Conservation (phyloP, 2,797 vertebrate species). For the Pangasius mekongensis region DNA sequence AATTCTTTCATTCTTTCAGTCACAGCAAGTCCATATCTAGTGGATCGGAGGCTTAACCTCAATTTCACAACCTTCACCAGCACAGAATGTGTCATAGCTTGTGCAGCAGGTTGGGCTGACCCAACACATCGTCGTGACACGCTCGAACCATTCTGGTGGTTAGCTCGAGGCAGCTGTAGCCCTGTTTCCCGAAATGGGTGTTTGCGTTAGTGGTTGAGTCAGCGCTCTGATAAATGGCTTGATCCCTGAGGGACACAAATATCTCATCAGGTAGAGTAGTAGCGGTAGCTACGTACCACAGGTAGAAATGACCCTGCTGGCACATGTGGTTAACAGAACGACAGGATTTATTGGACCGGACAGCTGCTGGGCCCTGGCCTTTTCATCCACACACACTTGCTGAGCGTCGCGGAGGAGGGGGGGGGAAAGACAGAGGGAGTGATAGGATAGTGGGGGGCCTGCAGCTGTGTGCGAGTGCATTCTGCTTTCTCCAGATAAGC, state of each 20-base stretch:
- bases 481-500: conserved; percentile 80
- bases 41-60: neutral
- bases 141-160: neutral
- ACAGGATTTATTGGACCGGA: conserved; percentile 84
- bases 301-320: conserved; percentile 65
- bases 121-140: conserved; percentile 25
- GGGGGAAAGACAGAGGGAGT: conserved; percentile 57
- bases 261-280: conserved; percentile 48
- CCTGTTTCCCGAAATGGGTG: conserved; percentile 34
- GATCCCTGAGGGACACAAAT: conserved; percentile 35
- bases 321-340: conserved; percentile 66
- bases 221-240: conserved; percentile 51
- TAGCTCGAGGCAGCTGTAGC: conserved; percentile 33
- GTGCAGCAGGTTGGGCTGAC: conserved; percentile 26
- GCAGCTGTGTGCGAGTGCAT: conserved; percentile 78
- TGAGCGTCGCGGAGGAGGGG: conserved; percentile 73
- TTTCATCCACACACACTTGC: conserved; percentile 80
- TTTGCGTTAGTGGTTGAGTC: conserved; percentile 31
- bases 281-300: conserved; percentile 35
- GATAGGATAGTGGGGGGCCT: conserved; percentile 63
- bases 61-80: neutral
- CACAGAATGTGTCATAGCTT: conserved; percentile 33
- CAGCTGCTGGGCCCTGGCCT: conserved; percentile 79
- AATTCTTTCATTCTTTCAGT: neutral
- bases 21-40: neutral